phyloP scores from a whole-genome alignment of 2,797 vertebrate species.

The Neoniphon sammara region DNA sequence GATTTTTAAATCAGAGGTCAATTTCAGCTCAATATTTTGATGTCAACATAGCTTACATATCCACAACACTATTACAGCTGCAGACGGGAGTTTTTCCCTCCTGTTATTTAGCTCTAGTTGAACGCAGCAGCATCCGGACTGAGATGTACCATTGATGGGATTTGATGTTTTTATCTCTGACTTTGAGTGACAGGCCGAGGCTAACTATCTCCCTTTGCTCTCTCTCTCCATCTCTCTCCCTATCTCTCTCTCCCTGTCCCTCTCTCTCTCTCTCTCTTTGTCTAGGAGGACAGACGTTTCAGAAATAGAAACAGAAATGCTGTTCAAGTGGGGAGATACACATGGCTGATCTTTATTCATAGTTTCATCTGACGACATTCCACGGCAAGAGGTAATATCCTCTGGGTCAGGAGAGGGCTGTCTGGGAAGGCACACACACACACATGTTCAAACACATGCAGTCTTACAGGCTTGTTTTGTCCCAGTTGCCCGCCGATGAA shows the following conservation, averaged over 20 bases:
- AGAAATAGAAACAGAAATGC: slow-evolving; percentile 59
- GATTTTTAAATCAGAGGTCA: neutral
- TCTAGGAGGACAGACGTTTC: slow-evolving; percentile 52
- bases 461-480: neutral
- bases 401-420: slow-evolving; percentile 28
- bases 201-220: slow-evolving; percentile 46
- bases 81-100: slow-evolving; percentile 4
- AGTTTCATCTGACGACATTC: slow-evolving; percentile 40
- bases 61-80: neutral
- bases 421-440: slow-evolving; percentile 24
- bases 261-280: slow-evolving; percentile 37
- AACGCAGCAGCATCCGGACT: slow-evolving; percentile 14
- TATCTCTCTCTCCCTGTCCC: neutral
- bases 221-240: slow-evolving; percentile 9
- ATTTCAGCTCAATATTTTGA: neutral
- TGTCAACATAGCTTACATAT: neutral
- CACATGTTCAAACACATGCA: slow-evolving; percentile 1
- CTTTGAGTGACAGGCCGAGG: slow-evolving; percentile 56
- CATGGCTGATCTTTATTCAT: slow-evolving; percentile 75
- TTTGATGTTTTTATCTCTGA: slow-evolving; percentile 49
- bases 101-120: slow-evolving; percentile 27
- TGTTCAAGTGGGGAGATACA: slow-evolving; percentile 36
- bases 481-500: neutral
- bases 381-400: slow-evolving; percentile 51
- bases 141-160: slow-evolving; percentile 50